Evolutionary conservation across 1,140 invertebrate genomes (phyloP), one percentile per base, ranked within the genome.

Genomic region (Heliconius congener): DNA sequence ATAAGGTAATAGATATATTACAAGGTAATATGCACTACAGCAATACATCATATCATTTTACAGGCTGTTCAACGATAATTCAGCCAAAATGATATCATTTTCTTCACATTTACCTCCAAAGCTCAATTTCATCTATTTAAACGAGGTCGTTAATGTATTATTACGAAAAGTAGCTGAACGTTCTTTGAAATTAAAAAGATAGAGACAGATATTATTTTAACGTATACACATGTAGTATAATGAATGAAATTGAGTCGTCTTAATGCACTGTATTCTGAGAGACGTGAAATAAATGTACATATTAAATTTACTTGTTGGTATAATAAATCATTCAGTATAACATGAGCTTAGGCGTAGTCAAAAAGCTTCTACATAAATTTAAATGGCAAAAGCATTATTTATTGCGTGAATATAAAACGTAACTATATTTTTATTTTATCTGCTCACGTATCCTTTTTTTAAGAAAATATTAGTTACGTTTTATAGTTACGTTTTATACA

Each of bases 301-400:
- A 66, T 66, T 30, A 66, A 30, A 66, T 30, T 66, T 66, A 66
- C 60, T 27, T 66, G 60, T 66, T 66, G 60, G 60, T 66, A 30
- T 66, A 66, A 66, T 66, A 66, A 66, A 66, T 66, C 60, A 66
- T 66, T 66, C 60, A 66, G 60, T 66, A 66, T n/a, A 66, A 66
- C 27, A 66, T 16, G 60, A 66, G 60, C 60, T 66, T 30, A 66
- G 60, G 27, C 60, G 60, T 66, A 66, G 60, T 66, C 60, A 66
- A 66, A 66, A 66, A 66, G 11, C 60, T 66, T 66, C 60, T 66
- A 30, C 60, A 66, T 66, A 66, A 16, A 66, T 66, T 66, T 66
- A 66, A 30, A 66, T 66, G 23, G 60, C 60, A 66, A 66, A 66
- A 30, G 11, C 23, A 30, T 66, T 66, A 66, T 66, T 60, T 60